Base-by-base conservation (phyloP, 2,888 invertebrate species). In the Syrphus vitripennis region DNA sequence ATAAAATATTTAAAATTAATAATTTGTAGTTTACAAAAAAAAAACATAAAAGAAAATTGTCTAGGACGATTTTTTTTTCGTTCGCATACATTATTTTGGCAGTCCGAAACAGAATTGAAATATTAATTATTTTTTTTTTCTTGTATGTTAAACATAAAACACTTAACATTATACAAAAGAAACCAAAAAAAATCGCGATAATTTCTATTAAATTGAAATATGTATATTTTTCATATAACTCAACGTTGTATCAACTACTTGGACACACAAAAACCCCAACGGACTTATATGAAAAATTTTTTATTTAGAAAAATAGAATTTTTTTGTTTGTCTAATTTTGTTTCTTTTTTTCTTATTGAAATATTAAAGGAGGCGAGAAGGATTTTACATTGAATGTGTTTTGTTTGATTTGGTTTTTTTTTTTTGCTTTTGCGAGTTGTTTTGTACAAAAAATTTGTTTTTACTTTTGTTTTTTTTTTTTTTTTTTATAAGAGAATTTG, bases 191-290 rank as follows among this genome's bases (percentile, higher is more conserved):
- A 65, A 79, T 16, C 21, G 19, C 21, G 55, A 57, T 26, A 71
- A 69, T 67, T 61, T 55, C 21, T 31, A 16, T 53, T 57, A 29
- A 57, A 53, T 72, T 42, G 24, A 16, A 42, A 48, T 63, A 83
- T 83, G 74, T 86, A 31, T 57, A 83, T 84, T 84, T 87, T 87
- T 82, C 84, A 84, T 87, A 84, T 84, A 83, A 87, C 78, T 83
- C 82, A 63, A 78, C 79, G 83, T 83, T 83, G 79, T 50, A 63
- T 67, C 50, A 45, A 87, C 82, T 87, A 87, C 87, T 69, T 3
- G 70, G 71, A 70, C 74, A 87, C 78, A 87, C 86, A 87, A 83
- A 63, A 87, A 87, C 79, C 80, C 69, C 83, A 80, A 83, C 82
- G 84, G 84, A 82, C 75, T 83, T 80, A 84, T 84, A 76, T 84